These are phyloP conservation scores for Pristionchus mayeri DNA, from an alignment of 2,888 invertebrate genomes.

Conservation along the genomic window DNA sequence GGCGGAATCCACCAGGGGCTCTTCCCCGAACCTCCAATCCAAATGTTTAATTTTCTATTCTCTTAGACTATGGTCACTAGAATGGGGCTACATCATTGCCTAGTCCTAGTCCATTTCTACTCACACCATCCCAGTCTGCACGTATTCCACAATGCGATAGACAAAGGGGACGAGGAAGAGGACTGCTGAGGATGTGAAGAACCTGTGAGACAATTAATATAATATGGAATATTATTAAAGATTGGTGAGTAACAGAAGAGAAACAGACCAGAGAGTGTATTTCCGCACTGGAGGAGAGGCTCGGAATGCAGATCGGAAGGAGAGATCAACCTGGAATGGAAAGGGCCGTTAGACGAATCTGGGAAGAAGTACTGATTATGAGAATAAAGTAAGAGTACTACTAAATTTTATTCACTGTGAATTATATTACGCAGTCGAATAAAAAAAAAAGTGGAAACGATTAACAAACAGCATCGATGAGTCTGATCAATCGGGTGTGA, in stretches of 20 bases:
- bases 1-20: constrained; percentile 55
- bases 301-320: constrained; percentile 69
- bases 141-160: constrained; percentile 61
- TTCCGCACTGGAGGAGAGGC: constrained; percentile 64
- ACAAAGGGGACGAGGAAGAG: constrained; percentile 62
- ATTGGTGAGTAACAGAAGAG: neutral
- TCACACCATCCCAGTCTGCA: constrained; percentile 53
- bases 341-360: too few relatives aligned
- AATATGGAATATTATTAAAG: constrained; percentile 4
- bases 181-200: constrained; percentile 58
- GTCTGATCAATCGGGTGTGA: constrained; percentile 41
- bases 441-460: neutral
- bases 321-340: constrained; percentile 59
- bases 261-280: constrained; percentile 54
- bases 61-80: too few relatives aligned
- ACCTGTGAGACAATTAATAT: neutral
- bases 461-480: constrained; percentile 45
- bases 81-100: too few relatives aligned
- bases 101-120: too few relatives aligned
- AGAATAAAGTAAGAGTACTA: neutral
- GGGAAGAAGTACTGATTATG: too few relatives aligned
- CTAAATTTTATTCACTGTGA: too few relatives aligned
- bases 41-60: neutral
- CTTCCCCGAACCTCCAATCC: constrained; percentile 48
- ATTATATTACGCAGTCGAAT: too few relatives aligned